Base-by-base conservation (phyloP, 1,140 invertebrate genomes). In the Luehdorfia chinensis region DNA sequence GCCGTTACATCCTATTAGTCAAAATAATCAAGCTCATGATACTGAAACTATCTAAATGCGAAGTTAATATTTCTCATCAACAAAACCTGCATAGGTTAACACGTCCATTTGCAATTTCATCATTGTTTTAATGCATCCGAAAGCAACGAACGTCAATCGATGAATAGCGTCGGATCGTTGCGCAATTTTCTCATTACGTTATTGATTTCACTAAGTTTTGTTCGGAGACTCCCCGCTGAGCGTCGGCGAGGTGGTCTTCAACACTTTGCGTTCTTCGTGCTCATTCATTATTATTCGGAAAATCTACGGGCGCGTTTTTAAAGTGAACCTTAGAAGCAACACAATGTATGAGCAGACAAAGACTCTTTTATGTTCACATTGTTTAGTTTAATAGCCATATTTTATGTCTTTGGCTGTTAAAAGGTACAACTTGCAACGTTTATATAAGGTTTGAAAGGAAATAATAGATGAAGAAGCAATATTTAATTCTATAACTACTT, bases 111-210 rank as follows among this genome's bases (percentile, higher is more conserved):
- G 25, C 51, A 31, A 55, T 66, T 67, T 56, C 52, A 49, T 62
- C 51, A 63, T 59, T 63, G 52, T 63, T 52, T 55, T 60, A 49
- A 56, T 60, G 49, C 54, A 55, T 49, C 53, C 47, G 45, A 59
- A 63, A 58, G 49, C 54, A 55, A 49, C 55, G 46, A 47, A 63
- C 48, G 44, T 49, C 50, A 43, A 48, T 52, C 49, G 31, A 23
- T 58, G 67, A 69, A 73, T 70, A 66, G 67, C 50, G 37, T 47
- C 37, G 32, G 49, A 47, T 58, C 31, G 58, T 83, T 78, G 70
- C 70, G 76, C 73, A 83, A 83, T 83, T 72, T 60, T 61, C 60
- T 75, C 76, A 83, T 80, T 80, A 83, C 69, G 69, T 75, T 78
- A 80, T 80, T 78, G 73, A 78, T 79, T 76, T 78, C 75, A 69